Base-by-base conservation (phyloP, 2,113 vertebrate species). In the Microcebus jonahi region DNA sequence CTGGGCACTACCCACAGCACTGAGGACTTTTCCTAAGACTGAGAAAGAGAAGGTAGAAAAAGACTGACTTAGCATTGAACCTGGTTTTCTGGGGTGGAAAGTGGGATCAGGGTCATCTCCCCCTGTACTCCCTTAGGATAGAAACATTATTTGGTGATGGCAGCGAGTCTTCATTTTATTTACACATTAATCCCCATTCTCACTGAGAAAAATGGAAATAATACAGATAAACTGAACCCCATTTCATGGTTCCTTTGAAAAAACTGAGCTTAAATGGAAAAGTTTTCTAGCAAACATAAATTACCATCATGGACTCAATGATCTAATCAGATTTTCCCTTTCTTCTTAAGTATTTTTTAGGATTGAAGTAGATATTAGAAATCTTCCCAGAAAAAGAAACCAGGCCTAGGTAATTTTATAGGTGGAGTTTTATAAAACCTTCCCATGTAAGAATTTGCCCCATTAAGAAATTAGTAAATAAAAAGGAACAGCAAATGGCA, bases 1-100 rank as follows among this genome's bases (percentile, higher is more conserved):
- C 97, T 99, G 99, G 86, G 99, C 99, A 71, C 99, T 99, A 98
- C 99, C 99, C 96, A 99, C 99, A 53, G 99, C 99, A 97, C 99
- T 99, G 98, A 99, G 99, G 88, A 99, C 99, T 98, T 99, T 99
- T 88, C 99, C 99, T 98, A 99, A 98, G 98, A 99, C 99, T 99
- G 93, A 31, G 34, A 27, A 17, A 63, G 48, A 96, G 48, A 93
- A 90, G 50, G 45, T 3, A 14, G 82, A 29, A 27, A 84, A 65
- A 87, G 50, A 55, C 65, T 10, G 20, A 36, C 36, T 87, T 10
- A 97, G 92, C 70, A 27, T 29, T 48, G 42, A 25, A 18, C 5
- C 83, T 48, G 31, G 17, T 53, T 34, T 57, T 13, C 0, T n/a
- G 45, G 18, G 68, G 21, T 25, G 48, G 34, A 67, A 50, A 50